phyloP scores from a whole-genome alignment of 1,140 invertebrate species.

The Drosophila gunungcola region DNA sequence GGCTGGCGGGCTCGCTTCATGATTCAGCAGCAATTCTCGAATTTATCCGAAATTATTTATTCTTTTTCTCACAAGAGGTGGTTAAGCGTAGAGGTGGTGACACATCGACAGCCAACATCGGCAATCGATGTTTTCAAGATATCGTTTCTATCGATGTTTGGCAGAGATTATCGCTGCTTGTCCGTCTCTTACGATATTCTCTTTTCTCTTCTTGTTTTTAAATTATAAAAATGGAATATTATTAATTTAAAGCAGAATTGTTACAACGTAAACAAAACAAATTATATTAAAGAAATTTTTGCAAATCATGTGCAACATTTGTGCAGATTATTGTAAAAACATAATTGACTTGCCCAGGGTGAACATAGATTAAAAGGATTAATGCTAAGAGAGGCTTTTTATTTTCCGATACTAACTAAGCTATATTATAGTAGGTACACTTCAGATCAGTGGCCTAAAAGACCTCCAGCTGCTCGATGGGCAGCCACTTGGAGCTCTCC shows the following conservation, averaged over 20 bases:
- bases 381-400: neutral
- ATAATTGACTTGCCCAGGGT: neutral
- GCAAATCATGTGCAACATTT: neutral
- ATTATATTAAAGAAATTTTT: too few relatives aligned
- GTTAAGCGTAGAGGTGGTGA: too few relatives aligned
- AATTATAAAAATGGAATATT: too few relatives aligned
- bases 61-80: neutral
- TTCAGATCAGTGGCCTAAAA: slow-evolving; percentile 40
- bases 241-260: too few relatives aligned
- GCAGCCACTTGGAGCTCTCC: slow-evolving; percentile 92
- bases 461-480: slow-evolving; percentile 87
- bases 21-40: neutral
- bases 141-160: too few relatives aligned
- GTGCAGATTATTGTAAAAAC: neutral
- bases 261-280: too few relatives aligned
- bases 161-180: too few relatives aligned
- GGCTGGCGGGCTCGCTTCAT: slow-evolving; percentile 76
- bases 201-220: too few relatives aligned
- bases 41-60: neutral
- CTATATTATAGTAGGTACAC: neutral
- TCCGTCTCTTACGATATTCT: too few relatives aligned
- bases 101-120: too few relatives aligned
- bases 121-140: too few relatives aligned
- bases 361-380: neutral
- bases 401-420: slow-evolving; percentile 6